Conservation (phyloP, 1,140 invertebrate species). For the Thaumetopoea pityocampa region DNA sequence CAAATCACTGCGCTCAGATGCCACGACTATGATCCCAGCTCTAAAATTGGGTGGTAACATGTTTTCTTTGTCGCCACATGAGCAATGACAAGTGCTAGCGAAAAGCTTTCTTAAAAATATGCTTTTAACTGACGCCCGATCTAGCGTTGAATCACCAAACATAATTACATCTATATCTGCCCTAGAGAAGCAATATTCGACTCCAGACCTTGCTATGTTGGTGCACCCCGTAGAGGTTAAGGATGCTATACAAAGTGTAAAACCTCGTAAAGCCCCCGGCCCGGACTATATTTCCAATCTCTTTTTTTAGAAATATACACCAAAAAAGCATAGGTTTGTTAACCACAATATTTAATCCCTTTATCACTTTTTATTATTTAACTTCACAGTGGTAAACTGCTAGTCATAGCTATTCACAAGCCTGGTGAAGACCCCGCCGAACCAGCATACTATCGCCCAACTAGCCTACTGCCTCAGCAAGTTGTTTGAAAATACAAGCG, state of each 20-base stretch:
- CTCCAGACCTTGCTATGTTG: too few relatives aligned
- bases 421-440: constrained; percentile 11
- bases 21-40: background rate
- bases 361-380: background rate
- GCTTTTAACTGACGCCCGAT: too few relatives aligned
- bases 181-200: too few relatives aligned
- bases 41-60: background rate
- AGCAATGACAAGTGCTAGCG: too few relatives aligned
- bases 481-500: constrained; percentile 17
- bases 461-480: constrained; percentile 20
- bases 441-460: constrained; percentile 14
- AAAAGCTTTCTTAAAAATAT: too few relatives aligned
- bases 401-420: constrained; percentile 16
- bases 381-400: constrained; percentile 15
- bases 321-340: background rate
- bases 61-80: background rate
- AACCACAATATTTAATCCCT: constrained; percentile 4
- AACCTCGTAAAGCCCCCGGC: background rate
- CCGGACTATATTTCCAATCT: background rate
- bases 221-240: too few relatives aligned
- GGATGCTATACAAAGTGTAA: background rate
- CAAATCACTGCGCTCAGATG: background rate
- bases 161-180: too few relatives aligned
- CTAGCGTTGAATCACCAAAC: too few relatives aligned
- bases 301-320: constrained; percentile 2